phyloP scores from a whole-genome alignment of 2,113 vertebrate genomes.

The Cyanoliseus patagonus region DNA sequence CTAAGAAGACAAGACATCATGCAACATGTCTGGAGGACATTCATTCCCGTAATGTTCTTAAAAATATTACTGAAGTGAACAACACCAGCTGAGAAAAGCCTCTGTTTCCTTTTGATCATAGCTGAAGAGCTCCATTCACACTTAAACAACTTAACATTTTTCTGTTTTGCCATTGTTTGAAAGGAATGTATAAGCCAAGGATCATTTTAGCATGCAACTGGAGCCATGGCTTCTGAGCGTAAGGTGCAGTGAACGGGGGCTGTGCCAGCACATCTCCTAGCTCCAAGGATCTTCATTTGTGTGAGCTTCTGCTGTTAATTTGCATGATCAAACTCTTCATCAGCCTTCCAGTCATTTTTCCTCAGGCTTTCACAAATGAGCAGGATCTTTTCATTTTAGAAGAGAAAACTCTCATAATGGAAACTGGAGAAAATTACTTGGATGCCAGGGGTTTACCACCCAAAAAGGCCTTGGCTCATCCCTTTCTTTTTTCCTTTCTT shows the following conservation, averaged over 20 bases:
- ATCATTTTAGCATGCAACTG: neutral
- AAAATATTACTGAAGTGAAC: neutral
- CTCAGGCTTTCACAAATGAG: neutral
- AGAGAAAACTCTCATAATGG: neutral
- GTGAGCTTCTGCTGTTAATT: neutral
- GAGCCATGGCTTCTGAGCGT: neutral
- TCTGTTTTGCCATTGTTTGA: neutral
- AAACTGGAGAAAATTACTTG: neutral
- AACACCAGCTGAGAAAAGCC: neutral
- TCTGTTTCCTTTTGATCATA: neutral
- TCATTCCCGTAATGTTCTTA: neutral
- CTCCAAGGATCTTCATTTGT: neutral
- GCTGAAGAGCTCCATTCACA: neutral
- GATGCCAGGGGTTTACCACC: neutral
- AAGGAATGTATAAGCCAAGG: neutral
- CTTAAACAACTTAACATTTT: neutral
- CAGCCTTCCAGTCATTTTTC: neutral
- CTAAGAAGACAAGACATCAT: neutral
- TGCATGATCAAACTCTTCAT: neutral
- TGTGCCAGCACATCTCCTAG: neutral
- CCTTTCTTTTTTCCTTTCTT: neutral
- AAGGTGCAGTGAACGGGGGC: neutral
- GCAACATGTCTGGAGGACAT: neutral
- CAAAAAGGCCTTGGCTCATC: neutral
- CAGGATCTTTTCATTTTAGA: neutral